Base-by-base conservation (phyloP, 2,797 vertebrate genomes). In the Artibeus lituratus region DNA sequence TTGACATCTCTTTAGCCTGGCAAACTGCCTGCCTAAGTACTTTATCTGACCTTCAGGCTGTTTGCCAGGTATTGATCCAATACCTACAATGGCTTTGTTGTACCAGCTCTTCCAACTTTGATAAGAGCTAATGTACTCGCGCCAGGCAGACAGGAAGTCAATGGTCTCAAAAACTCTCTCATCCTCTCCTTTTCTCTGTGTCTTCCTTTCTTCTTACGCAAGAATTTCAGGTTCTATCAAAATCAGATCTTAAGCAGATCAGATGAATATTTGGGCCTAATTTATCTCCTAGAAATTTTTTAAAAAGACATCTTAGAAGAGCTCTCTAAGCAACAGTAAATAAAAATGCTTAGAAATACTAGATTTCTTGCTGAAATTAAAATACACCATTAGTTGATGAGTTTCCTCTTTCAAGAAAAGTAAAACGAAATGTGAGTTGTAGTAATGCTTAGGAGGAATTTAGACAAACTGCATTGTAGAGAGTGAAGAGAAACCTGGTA, bases 1-100 rank as follows among this genome's bases (percentile, higher is more conserved):
- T 98, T 99, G 98, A 99, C 98, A 99, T 99, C 98, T 99, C 98
- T 99, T 99, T 98, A 98, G 98, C 98, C 98, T 99, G 99, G 98
- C 99, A 98, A 97, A 94, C 97, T 98, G 99, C 98, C 99, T 98
- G 98, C 98, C 98, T 99, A 99, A 99, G 99, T 99, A 99, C 98
- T 99, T 98, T 98, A 98, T 98, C 98, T 99, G 99, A 99, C 98
- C 98, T 99, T 98, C 98, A 92, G 98, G 98, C 98, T 97, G 90
- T 74, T 62, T 97, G 98, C 99, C 98, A 99, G 96, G 80, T 98
- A 99, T 99, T 10, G 99, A 99, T 98, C 98, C 97, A 81, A 83
- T 77, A 98, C 97, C 97, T 98, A 95, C 98, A 92, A 96, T 94
- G 98, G 97, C 98, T 97, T 74, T 57, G 94, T 97, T 97, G 98